A percentile compares a stretch with the other conserved stretches of the same genome.
phyloP scores from a whole-genome alignment of 2,888 invertebrate genomes.

The Melieria omissa region DNA sequence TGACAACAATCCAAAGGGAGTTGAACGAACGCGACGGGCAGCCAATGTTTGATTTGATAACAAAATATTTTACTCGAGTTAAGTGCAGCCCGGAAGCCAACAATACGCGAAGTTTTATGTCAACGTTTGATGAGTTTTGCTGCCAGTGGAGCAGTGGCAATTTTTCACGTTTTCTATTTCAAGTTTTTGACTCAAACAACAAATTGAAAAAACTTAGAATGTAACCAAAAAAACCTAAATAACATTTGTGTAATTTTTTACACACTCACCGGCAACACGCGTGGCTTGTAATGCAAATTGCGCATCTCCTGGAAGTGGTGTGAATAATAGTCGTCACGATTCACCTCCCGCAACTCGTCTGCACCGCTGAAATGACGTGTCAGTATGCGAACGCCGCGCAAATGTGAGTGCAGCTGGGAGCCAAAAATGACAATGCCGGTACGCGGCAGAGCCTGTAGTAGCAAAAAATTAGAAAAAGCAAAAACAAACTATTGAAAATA shows the following conservation, averaged over 20 bases:
- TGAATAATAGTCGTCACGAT: conserved; percentile 94
- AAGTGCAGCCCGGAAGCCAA: background rate
- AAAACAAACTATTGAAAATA: conserved; percentile 4
- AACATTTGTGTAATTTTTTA: background rate
- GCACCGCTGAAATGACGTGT: conserved; percentile 89
- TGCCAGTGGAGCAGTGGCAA: background rate
- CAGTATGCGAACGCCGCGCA: conserved; percentile 85
- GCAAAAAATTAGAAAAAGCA: conserved; percentile 3
- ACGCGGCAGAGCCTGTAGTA: conserved; percentile 77
- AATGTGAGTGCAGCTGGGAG: conserved; percentile 96
- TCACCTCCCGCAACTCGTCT: conserved; percentile 83
- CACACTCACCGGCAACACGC: conserved; percentile 80
- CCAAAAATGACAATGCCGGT: conserved; percentile 92
- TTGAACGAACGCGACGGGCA: background rate
- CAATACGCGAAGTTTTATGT: background rate
- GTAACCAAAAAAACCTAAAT: background rate
- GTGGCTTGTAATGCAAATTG: conserved; percentile 81
- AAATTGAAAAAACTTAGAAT: too few species aligned
- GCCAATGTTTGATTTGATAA: conserved; percentile 21
- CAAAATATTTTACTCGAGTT: conserved; percentile 3
- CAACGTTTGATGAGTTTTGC: background rate
- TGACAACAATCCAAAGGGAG: conserved; percentile 10
- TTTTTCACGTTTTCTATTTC: too few species aligned
- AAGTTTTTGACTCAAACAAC: too few species aligned
- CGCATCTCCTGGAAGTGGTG: conserved; percentile 99